phyloP scores from a whole-genome alignment of 2,888 invertebrate species.

The Agonopterix arenella region DNA sequence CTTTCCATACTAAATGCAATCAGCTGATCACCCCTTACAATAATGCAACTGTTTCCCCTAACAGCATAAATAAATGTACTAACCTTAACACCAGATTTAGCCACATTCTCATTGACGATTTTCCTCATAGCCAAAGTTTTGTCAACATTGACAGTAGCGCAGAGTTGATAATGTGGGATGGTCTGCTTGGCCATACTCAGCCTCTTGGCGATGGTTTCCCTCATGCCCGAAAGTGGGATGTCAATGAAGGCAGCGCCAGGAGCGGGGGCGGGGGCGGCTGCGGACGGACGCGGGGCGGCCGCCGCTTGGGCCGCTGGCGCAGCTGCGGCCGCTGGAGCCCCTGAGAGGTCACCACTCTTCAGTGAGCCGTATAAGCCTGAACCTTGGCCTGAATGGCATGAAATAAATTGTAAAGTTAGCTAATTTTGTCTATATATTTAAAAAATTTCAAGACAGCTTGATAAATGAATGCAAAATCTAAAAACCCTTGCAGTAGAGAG shows the following conservation, averaged over 20 bases:
- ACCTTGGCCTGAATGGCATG: slow-evolving; percentile 74
- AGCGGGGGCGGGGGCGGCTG: slow-evolving; percentile 43
- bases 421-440: too few relatives aligned
- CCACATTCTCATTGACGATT: slow-evolving; percentile 86
- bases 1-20: too few relatives aligned
- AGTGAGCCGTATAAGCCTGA: slow-evolving; percentile 90
- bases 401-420: background rate
- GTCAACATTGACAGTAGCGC: slow-evolving; percentile 91
- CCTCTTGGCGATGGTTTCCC: slow-evolving; percentile 92
- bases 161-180: slow-evolving; percentile 98
- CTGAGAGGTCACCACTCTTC: slow-evolving; percentile 86
- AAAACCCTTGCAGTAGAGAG: too few relatives aligned
- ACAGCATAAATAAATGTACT: slow-evolving; percentile 8
- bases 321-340: slow-evolving; percentile 23
- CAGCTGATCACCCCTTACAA: too few relatives aligned
- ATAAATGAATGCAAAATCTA: too few relatives aligned
- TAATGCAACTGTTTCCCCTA: too few relatives aligned
- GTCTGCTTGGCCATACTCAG: slow-evolving; percentile 92
- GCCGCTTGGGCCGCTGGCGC: slow-evolving; percentile 21
- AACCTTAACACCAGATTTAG: slow-evolving; percentile 80
- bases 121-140: slow-evolving; percentile 84
- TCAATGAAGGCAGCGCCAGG: slow-evolving; percentile 81
- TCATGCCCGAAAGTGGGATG: slow-evolving; percentile 89
- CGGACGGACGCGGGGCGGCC: slow-evolving; percentile 28
- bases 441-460: too few relatives aligned